Evolutionary conservation across 2,888 invertebrate species (phyloP).

Genomic region (Sipha maydis): DNA sequence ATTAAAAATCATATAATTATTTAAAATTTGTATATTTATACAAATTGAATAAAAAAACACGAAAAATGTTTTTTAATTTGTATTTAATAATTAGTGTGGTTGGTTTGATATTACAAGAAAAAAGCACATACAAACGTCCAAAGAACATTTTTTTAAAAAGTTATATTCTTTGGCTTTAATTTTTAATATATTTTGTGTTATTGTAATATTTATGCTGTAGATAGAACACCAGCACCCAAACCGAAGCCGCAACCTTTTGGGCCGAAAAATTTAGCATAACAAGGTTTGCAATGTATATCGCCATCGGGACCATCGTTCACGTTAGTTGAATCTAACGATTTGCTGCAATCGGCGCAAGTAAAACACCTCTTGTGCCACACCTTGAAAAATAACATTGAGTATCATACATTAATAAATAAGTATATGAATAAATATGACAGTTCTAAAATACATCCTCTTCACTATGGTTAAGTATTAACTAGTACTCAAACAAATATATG

Average conservation of each 20-base stretch:
- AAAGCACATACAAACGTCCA: constrained; percentile 32
- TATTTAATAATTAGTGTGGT: constrained; percentile 30
- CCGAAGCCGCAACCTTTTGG: constrained; percentile 92
- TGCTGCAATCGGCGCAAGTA: constrained; percentile 87
- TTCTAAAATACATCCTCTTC: not conserved
- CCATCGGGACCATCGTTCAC: constrained; percentile 91
- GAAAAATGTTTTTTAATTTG: no score
- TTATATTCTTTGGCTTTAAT: constrained; percentile 24
- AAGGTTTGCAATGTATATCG: constrained; percentile 92
- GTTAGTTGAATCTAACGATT: constrained; percentile 89
- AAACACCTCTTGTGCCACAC: constrained; percentile 95
- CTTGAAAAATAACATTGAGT: constrained; percentile 63
- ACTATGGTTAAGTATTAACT: no score
- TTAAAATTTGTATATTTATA: no score
- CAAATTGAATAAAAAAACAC: no score
- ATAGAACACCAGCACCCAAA: constrained; percentile 88
- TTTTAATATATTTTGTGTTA: not conserved
- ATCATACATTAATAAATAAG: not conserved
- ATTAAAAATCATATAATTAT: no score
- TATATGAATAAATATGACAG: not conserved
- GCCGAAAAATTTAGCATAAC: constrained; percentile 87
- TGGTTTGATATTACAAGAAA: constrained; percentile 32
- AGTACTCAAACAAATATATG: no score
- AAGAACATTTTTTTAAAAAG: constrained; percentile 28
- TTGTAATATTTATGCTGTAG: constrained; percentile 79